A percentile compares a stretch with the other conserved stretches of the same genome.
Conservation (phyloP, 1,140 invertebrate genomes). For the Watersipora subatra region DNA sequence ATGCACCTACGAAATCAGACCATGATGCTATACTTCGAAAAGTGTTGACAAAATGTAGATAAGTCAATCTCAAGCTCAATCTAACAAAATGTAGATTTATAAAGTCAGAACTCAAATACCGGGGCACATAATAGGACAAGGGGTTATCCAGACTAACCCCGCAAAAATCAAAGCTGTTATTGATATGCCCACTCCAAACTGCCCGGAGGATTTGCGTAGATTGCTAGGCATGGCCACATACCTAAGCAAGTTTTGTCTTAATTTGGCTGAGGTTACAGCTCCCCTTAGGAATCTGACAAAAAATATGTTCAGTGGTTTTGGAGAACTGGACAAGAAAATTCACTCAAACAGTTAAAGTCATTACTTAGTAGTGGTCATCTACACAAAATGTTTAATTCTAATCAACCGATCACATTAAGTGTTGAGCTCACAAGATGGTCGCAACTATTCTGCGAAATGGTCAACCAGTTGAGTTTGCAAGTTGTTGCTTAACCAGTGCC, state of each 20-base stretch:
- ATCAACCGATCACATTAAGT: background rate
- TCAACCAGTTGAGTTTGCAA: background rate
- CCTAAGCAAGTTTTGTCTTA: slow-evolving; percentile 6
- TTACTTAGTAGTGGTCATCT: background rate
- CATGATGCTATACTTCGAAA: slow-evolving; percentile 7
- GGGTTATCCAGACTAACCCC: slow-evolving; percentile 3
- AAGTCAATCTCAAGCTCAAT: slow-evolving; percentile 7
- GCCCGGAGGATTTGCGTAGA: no score
- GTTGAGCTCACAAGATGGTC: background rate
- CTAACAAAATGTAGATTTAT: slow-evolving; percentile 4
- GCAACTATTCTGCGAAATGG: background rate
- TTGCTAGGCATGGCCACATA: slow-evolving; percentile 12
- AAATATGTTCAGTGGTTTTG: slow-evolving; percentile 9
- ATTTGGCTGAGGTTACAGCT: background rate
- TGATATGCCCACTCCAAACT: slow-evolving; percentile 14
- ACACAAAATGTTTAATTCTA: background rate
- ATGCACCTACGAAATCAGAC: slow-evolving; percentile 9
- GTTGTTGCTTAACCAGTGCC: slow-evolving; percentile 18
- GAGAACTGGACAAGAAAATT: slow-evolving; percentile 3
- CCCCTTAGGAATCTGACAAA: slow-evolving; percentile 12
- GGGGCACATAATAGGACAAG: slow-evolving; percentile 6
- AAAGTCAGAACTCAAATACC: slow-evolving; percentile 5
- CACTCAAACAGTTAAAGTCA: background rate
- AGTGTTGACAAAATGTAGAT: background rate
- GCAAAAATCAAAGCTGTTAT: slow-evolving; percentile 10